Base-by-base conservation (phyloP, 2,888 invertebrate species). In the Caenorhabditis zanzibari region DNA sequence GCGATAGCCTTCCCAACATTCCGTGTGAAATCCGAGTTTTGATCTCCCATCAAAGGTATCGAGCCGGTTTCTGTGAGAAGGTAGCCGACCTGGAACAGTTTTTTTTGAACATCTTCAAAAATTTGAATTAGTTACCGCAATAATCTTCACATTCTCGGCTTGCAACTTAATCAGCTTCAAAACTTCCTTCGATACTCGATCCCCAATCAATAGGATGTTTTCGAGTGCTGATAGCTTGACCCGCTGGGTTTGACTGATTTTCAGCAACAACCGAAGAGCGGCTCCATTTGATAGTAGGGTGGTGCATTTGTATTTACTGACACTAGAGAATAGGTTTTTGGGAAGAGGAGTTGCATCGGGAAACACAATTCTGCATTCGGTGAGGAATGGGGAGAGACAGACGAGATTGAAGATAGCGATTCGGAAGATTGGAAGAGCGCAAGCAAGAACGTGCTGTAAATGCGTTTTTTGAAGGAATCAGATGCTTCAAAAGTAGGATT, bases 321-420 rank as follows among this genome's bases (percentile, higher is more conserved):
- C 90, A 52, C 90, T 86, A 22, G 86, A 75, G 69, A 91, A 91
- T 14, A 92, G 85, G 35, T 85, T 85, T 10, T 85, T 83, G 5
- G 92, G 91, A 12, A 90, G 74, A 2, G 92, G 92, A 22, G 88
- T 88, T 0, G 92, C 91, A 44, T 92, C 90, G n/a, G 92, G 90
- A 61, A 91, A 89, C 9, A 92, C 88, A n/a, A 87, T 83, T 26
- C 88, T 82, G 41, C 88, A 86, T 38, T 88, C 89, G 10, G 86
- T 84, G 26, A 92, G 84, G 80, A 91, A 90, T 5, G 92, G 90
- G 1, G 91, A 86, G 16, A 92, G 83, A 9, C 88, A 88, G 59
- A 89, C 87, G 32, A 92, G 77, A 16, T 88, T 85, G 73, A 92
- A 90, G 19, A 92, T 89, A 9, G 91, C 89, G 35, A 91, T 88